Evolutionary conservation across 2,888 invertebrate genomes (phyloP), one percentile per base, ranked within the genome.

Genomic region (Anthoptus insignis): DNA sequence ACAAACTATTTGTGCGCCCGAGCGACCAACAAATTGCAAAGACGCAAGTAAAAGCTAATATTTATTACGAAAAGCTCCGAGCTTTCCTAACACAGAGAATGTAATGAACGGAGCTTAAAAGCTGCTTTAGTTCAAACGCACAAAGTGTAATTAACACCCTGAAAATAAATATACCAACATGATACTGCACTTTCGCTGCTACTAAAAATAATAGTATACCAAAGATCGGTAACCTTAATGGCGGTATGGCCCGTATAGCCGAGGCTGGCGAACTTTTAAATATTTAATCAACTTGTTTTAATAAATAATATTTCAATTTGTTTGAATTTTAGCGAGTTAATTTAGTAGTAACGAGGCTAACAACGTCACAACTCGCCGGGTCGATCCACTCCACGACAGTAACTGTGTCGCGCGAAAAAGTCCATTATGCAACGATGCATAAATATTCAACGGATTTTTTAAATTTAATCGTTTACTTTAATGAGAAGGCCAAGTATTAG

Each of bases 381-480:
- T 57, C 45, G 57, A 24, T 45, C 57, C 45, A 29, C 57, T 57
- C 29, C 57, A 45, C 29, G 21, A 57, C 45, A 19, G 45, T 45
- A 57, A 57, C 57, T 57, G 45, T 56, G 56, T 57, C 57, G 24
- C 45, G 57, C 29, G 42, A 45, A 57, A 56, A 57, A 45, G 22
- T 65, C 54, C 64, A 57, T 39, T 63, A 50, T 45, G 29, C 57
- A n/a, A n/a, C 45, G 45, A 45, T 45, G 45, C 22, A 45, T 45
- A 49, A 58, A 56, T 39, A 58, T 64, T 42, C 59, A 50, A 19
- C 29, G 39, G 39, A 21, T 60, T 21, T 59, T 45, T 59, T 50
- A 34, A n/a, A 9, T 45, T 22, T 45, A 45, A 45, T 22, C 45
- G 21, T 45, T 45, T 21, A 45, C 45, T 1, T 16, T 21, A 21